phyloP scores from a whole-genome alignment of 2,113 vertebrate species.

The Datnioides undecimradiatus region DNA sequence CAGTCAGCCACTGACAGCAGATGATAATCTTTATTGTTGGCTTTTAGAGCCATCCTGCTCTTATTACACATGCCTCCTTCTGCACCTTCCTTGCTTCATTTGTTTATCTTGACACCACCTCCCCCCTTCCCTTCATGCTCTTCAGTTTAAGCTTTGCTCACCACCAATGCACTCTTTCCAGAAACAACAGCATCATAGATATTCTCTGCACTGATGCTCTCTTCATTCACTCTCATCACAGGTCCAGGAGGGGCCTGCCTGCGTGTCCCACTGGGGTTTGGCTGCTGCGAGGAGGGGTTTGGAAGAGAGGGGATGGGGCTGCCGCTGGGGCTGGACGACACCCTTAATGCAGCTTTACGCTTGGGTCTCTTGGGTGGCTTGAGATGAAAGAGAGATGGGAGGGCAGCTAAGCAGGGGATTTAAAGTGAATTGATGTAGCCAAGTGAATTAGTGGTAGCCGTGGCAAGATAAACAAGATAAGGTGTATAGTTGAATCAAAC shows the following conservation, averaged over 20 bases:
- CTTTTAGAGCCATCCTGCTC: slow-evolving; percentile 48
- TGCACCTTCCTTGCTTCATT: slow-evolving; percentile 44
- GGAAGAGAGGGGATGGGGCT: slow-evolving; percentile 27
- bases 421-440: slow-evolving; percentile 36
- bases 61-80: slow-evolving; percentile 58
- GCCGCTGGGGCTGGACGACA: slow-evolving; percentile 24
- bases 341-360: slow-evolving; percentile 50
- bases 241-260: slow-evolving; percentile 37
- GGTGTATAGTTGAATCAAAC: slow-evolving; percentile 5
- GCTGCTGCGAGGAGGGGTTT: slow-evolving; percentile 27
- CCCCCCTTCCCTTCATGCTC: not conserved
- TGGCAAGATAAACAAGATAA: slow-evolving; percentile 23
- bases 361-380: slow-evolving; percentile 75
- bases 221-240: not conserved
- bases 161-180: slow-evolving; percentile 87
- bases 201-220: slow-evolving; percentile 59
- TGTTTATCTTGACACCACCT: slow-evolving; percentile 26
- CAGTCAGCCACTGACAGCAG: slow-evolving; percentile 72
- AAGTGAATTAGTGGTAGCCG: slow-evolving; percentile 24
- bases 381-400: slow-evolving; percentile 64
- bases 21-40: slow-evolving; percentile 70
- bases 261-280: slow-evolving; percentile 16
- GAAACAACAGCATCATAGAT: slow-evolving; percentile 87
- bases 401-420: slow-evolving; percentile 36
- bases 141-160: slow-evolving; percentile 72